A percentile compares a stretch with the other conserved stretches of the same genome.
Evolutionary conservation across 2,888 invertebrate species (phyloP).

Genomic region (Agonopterix arenella): DNA sequence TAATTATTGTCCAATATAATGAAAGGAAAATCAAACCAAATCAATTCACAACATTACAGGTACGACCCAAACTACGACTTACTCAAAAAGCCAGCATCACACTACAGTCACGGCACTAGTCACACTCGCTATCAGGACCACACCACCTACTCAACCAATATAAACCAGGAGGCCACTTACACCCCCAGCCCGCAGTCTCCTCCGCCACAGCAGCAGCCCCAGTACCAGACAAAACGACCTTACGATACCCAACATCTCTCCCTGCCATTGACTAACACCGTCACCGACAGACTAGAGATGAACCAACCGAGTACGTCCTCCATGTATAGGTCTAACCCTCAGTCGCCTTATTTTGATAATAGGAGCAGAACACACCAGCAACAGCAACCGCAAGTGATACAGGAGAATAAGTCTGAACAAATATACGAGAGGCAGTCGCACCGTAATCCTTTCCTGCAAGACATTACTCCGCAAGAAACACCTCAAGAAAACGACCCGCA

Average conservation of each 20-base stretch:
- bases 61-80: slow-evolving; percentile 74
- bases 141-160: slow-evolving; percentile 51
- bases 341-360: slow-evolving; percentile 70
- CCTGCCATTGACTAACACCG: slow-evolving; percentile 60
- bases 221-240: slow-evolving; percentile 52
- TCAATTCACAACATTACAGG: slow-evolving; percentile 47
- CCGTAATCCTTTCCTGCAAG: slow-evolving; percentile 60
- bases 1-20: neutral
- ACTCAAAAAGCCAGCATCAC: slow-evolving; percentile 72
- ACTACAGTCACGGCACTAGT: slow-evolving; percentile 64
- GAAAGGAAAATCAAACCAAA: neutral
- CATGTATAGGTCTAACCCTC: slow-evolving; percentile 61
- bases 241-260: slow-evolving; percentile 68
- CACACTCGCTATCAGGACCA: slow-evolving; percentile 60
- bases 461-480: slow-evolving; percentile 37
- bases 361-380: slow-evolving; percentile 53
- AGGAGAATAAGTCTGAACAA: slow-evolving; percentile 44
- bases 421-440: slow-evolving; percentile 52
- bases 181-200: slow-evolving; percentile 67
- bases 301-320: slow-evolving; percentile 50
- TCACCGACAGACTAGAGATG: slow-evolving; percentile 55
- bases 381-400: slow-evolving; percentile 25
- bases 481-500: slow-evolving; percentile 32
- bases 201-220: slow-evolving; percentile 55
- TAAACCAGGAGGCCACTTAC: slow-evolving; percentile 69